phyloP scores from a whole-genome alignment of 2,113 vertebrate genomes.

The Lipophrys pholis region DNA sequence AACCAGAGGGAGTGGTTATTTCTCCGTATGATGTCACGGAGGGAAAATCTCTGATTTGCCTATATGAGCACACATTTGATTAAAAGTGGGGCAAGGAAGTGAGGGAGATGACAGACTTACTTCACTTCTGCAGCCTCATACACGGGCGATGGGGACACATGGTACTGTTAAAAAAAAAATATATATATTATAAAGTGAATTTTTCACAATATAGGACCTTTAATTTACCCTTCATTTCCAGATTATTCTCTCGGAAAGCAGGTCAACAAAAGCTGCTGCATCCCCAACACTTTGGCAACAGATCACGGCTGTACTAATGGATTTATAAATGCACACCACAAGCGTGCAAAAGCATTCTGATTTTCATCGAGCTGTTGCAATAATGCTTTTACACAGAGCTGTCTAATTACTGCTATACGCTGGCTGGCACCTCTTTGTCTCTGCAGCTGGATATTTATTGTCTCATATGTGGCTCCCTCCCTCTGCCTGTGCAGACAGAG shows the following conservation, averaged over 20 bases:
- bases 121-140: too few species aligned
- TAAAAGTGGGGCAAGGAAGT: too few species aligned
- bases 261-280: neutral
- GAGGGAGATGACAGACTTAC: too few species aligned
- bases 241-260: neutral
- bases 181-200: too few species aligned
- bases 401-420: slow-evolving; percentile 19
- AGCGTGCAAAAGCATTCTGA: neutral
- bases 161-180: too few species aligned
- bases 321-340: neutral
- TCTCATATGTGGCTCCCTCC: slow-evolving; percentile 9
- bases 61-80: too few species aligned
- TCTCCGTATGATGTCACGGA: too few species aligned
- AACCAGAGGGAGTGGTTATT: too few species aligned
- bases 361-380: slow-evolving; percentile 20
- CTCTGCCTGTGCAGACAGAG: slow-evolving; percentile 17
- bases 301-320: slow-evolving; percentile 34
- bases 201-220: neutral
- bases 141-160: too few species aligned
- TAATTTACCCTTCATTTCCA: neutral
- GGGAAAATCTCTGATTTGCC: too few species aligned
- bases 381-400: slow-evolving; percentile 23
- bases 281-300: neutral
- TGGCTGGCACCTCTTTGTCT: slow-evolving; percentile 43
- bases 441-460: slow-evolving; percentile 58